Conservation (phyloP, 2,113 vertebrate species). For the Hemicordylus capensis region DNA sequence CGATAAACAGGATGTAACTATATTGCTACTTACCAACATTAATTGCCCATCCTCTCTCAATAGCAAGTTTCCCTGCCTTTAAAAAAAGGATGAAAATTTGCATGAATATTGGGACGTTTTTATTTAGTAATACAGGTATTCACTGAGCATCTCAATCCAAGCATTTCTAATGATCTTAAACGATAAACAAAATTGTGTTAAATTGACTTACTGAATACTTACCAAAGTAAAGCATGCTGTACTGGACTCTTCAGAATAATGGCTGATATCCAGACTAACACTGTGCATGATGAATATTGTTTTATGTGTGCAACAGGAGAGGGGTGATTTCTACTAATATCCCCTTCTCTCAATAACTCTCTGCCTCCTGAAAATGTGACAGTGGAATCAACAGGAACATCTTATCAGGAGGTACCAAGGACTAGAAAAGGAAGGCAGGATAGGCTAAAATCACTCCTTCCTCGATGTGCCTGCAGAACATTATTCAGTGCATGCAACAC, state of each 20-base stretch:
- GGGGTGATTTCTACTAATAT: no score
- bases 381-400: no score
- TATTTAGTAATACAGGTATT: background rate
- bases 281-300: no score
- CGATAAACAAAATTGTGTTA: background rate
- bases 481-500: no score
- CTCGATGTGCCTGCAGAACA: no score
- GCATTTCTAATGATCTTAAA: background rate
- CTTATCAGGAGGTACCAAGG: no score
- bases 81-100: constrained; percentile 12
- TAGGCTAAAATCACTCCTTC: no score
- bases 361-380: no score
- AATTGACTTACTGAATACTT: background rate
- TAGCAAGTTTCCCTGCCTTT: constrained; percentile 93
- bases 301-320: no score
- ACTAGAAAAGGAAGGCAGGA: no score
- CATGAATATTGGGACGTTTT: background rate
- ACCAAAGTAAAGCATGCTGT: background rate
- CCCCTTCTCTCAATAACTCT: no score
- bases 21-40: constrained; percentile 88
- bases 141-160: rapidly evolving
- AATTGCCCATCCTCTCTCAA: constrained; percentile 96
- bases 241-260: background rate
- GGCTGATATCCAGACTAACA: no score
- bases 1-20: background rate